A percentile compares a stretch with the other conserved stretches of the same genome.
These are phyloP conservation scores for Campoplex nolae DNA, from an alignment of 2,888 invertebrate genomes.

Conservation along the genomic window DNA sequence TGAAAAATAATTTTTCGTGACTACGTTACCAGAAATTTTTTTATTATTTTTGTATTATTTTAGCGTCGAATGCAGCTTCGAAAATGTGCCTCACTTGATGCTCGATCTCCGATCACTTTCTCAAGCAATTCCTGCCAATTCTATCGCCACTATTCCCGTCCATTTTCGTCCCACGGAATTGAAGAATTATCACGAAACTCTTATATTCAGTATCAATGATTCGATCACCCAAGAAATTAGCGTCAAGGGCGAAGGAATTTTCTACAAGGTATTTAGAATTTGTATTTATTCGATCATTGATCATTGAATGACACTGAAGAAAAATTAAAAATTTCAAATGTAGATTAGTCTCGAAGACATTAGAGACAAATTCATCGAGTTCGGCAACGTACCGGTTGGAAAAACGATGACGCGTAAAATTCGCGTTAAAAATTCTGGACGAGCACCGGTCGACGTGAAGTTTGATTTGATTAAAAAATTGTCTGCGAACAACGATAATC, in stretches of 20 bases:
- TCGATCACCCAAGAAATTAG: constrained; percentile 85
- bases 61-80: constrained; percentile 86
- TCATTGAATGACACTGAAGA: background rate
- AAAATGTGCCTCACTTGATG: constrained; percentile 85
- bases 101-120: constrained; percentile 84
- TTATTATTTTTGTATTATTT: constrained; percentile 39
- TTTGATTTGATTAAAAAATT: constrained; percentile 86
- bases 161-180: constrained; percentile 87
- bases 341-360: constrained; percentile 82
- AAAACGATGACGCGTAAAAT: constrained; percentile 86
- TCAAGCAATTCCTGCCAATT: constrained; percentile 84
- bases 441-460: constrained; percentile 86
- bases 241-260: constrained; percentile 87
- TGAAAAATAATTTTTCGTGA: too few relatives aligned
- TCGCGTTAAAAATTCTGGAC: constrained; percentile 87
- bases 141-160: constrained; percentile 85
- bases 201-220: constrained; percentile 86
- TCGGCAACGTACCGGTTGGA: constrained; percentile 84
- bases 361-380: constrained; percentile 82
- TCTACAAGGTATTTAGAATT: constrained; percentile 72
- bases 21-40: background rate
- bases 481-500: constrained; percentile 70
- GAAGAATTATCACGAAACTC: constrained; percentile 85
- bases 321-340: background rate
- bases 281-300: too few relatives aligned